Conservation (phyloP, 2,797 vertebrate genomes). For the Erethizon dorsatum region DNA sequence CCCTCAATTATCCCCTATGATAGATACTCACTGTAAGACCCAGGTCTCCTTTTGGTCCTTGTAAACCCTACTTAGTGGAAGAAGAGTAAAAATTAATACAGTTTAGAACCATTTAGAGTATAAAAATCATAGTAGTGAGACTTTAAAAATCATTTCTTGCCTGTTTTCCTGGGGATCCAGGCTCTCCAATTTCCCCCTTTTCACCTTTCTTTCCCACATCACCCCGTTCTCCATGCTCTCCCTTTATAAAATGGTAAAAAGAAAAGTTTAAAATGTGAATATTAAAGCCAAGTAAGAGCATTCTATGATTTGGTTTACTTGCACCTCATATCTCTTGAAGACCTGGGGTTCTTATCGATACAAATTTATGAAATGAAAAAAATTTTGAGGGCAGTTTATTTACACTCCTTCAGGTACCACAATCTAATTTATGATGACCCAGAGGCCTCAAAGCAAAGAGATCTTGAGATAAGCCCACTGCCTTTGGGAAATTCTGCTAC, state of each 20-base stretch:
- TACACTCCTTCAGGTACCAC: background rate
- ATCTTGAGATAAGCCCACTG: background rate
- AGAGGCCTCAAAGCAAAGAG: background rate
- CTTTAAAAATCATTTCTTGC: conserved; percentile 79
- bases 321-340: background rate
- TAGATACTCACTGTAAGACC: conserved; percentile 93
- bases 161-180: conserved; percentile 89
- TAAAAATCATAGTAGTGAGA: conserved; percentile 1
- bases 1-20: background rate
- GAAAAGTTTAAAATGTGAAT: background rate
- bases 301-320: background rate
- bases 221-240: conserved; percentile 92
- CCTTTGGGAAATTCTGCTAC: background rate
- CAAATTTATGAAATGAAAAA: background rate
- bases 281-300: conserved; percentile 27
- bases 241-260: conserved; percentile 87
- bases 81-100: conserved; percentile 65
- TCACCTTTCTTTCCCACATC: conserved; percentile 92
- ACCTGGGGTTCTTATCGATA: background rate
- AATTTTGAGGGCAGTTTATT: background rate
- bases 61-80: conserved; percentile 89
- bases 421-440: background rate
- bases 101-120: background rate
- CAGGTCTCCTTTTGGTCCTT: conserved; percentile 92
- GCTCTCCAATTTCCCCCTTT: conserved; percentile 91